Base-by-base conservation (phyloP, 2,797 vertebrate species). In the Lithobates sylvaticus region DNA sequence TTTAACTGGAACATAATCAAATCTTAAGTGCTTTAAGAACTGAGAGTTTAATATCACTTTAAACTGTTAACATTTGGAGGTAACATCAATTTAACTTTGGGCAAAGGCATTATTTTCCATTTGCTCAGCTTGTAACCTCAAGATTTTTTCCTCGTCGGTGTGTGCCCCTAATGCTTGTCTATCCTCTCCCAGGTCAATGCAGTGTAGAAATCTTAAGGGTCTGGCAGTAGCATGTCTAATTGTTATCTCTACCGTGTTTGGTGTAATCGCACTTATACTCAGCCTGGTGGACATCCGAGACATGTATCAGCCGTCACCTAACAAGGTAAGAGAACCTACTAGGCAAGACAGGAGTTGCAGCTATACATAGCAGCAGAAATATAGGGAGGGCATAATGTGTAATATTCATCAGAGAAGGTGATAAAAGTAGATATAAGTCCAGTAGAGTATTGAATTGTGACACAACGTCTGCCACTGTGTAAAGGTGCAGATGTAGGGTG, bases 301-400 rank as follows among this genome's bases (percentile, higher is more conserved):
- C 13, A 84, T 90, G 27, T 12, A 12, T 0, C 81, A 88, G 72
- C 85, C 90, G 5, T 80, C 90, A 47, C 39, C 18, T 0, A 80
- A 90, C 80, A 92, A 93, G 92, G 93, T 94, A 82, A 90, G 90
- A 21, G n/a, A 15, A 23, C 23, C 32, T 26, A n/a, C 27, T n/a
- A n/a, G 16, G 4, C 12, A 73, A 6, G 16, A 34, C 18, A 50
- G 47, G 50, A 54, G 15, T 16, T 3, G 15, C 50, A 18, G 2
- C 15, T 18, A 16, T 15, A 50, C 47, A 13, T 47, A 10, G 44
- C 44, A 47, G 12, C 12, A 15, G 47, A 50, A 50, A 15, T 50
- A 50, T 16, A 54, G 47, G 47, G 15, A 54, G 16, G 13, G 15
- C 13, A 54, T 4, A 18, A 54, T 47, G 1, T 47, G 39, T 4